phyloP scores from a whole-genome alignment of 2,888 invertebrate species.

The Parapristionchus giblindavisi region DNA sequence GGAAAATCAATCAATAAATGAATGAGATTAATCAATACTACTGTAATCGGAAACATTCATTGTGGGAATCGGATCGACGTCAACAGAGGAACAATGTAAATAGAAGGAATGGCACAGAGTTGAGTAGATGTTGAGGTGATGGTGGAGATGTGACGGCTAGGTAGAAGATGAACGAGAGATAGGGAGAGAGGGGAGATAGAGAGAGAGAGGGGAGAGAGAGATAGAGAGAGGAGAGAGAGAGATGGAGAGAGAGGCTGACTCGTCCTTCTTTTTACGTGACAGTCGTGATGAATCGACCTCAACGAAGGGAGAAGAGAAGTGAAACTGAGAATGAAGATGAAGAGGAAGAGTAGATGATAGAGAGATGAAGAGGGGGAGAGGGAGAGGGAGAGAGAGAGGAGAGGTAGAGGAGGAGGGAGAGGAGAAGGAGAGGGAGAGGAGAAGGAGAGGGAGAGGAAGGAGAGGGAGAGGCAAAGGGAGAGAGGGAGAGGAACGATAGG shows the following conservation, averaged over 20 bases:
- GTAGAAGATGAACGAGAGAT: background rate
- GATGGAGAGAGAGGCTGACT: background rate
- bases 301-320: background rate
- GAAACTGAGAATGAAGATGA: background rate
- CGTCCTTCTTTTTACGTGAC: conserved; percentile 13
- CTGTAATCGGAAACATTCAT: too few relatives aligned
- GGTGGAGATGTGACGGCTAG: background rate
- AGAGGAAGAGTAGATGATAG: background rate
- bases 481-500: conserved; percentile 10
- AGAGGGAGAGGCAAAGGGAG: conserved; percentile 13
- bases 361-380: conserved; percentile 6
- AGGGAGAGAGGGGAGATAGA: conserved; percentile 11
- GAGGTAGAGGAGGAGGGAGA: background rate
- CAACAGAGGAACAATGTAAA: too few relatives aligned
- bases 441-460: conserved; percentile 4
- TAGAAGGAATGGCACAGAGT: too few relatives aligned
- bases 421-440: background rate
- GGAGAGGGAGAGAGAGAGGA: conserved; percentile 6
- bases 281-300: conserved; percentile 37
- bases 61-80: too few relatives aligned
- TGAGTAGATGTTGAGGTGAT: background rate
- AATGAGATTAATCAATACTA: too few relatives aligned
- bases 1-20: too few relatives aligned
- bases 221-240: background rate
- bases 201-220: background rate